Conservation (phyloP, 2,113 vertebrate genomes). For the Gallinago media region DNA sequence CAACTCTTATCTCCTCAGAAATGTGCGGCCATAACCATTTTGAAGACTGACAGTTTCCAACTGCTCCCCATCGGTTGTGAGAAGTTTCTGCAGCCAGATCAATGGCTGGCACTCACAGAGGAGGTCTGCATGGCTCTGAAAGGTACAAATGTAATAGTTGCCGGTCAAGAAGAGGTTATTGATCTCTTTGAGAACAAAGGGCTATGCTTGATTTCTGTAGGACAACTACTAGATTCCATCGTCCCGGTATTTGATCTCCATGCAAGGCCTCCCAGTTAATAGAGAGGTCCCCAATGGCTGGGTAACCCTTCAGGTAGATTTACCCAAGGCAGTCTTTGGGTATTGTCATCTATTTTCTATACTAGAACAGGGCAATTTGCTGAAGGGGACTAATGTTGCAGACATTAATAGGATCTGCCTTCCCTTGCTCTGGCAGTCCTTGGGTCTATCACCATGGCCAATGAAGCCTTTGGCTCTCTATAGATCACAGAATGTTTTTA, state of each 20-base stretch:
- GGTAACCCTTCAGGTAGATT: background rate
- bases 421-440: background rate
- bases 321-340: background rate
- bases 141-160: background rate
- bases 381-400: fast-evolving
- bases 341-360: background rate
- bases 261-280: background rate
- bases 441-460: background rate
- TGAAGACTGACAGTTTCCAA: background rate
- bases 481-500: background rate
- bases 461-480: background rate
- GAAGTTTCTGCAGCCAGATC: background rate
- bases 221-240: background rate
- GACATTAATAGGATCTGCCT: background rate
- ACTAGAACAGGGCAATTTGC: background rate
- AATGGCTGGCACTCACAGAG: background rate
- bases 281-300: background rate
- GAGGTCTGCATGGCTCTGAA: background rate
- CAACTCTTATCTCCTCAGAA: background rate
- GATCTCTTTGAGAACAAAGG: background rate
- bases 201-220: background rate
- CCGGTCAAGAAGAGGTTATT: background rate
- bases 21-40: background rate
- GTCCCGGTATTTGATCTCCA: background rate
- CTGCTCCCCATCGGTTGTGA: background rate